Evolutionary conservation across 2,888 invertebrate species (phyloP).

Genomic region (Plemyria rubiginata): DNA sequence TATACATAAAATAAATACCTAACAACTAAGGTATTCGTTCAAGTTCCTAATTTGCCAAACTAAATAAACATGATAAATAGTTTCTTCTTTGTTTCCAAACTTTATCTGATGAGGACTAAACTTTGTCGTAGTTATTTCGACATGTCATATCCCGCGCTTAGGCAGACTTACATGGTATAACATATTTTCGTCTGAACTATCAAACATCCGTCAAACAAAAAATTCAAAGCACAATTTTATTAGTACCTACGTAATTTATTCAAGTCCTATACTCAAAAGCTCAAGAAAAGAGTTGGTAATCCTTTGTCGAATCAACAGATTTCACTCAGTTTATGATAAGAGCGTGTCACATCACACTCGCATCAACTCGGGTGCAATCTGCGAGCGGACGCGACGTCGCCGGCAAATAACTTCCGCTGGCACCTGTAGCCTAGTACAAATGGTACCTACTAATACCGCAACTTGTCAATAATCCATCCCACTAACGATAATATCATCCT

Average conservation of each 20-base stretch:
- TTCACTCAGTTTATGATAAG: conserved; percentile 26
- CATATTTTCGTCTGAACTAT: background rate
- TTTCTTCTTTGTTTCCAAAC: conserved; percentile 17
- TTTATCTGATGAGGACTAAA: conserved; percentile 16
- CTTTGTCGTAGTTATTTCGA: conserved; percentile 15
- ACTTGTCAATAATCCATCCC: background rate
- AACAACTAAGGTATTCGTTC: background rate
- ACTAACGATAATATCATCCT: too few relatives aligned
- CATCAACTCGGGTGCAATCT: conserved; percentile 55
- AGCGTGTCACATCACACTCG: conserved; percentile 22
- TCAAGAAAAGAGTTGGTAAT: background rate
- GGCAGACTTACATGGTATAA: background rate
- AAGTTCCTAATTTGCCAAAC: conserved; percentile 9
- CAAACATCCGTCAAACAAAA: background rate
- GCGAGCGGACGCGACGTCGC: conserved; percentile 53
- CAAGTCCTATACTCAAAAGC: too few relatives aligned
- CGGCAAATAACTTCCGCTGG: conserved; percentile 73
- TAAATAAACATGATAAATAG: conserved; percentile 24
- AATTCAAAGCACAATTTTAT: background rate
- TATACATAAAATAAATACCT: background rate
- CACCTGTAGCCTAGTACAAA: conserved; percentile 22
- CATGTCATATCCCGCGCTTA: conserved; percentile 6
- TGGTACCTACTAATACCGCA: conserved; percentile 4
- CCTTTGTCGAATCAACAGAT: conserved; percentile 11
- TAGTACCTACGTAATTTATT: too few relatives aligned